phyloP scores from a whole-genome alignment of 2,797 vertebrate species.

The Sebastes vulpes region DNA sequence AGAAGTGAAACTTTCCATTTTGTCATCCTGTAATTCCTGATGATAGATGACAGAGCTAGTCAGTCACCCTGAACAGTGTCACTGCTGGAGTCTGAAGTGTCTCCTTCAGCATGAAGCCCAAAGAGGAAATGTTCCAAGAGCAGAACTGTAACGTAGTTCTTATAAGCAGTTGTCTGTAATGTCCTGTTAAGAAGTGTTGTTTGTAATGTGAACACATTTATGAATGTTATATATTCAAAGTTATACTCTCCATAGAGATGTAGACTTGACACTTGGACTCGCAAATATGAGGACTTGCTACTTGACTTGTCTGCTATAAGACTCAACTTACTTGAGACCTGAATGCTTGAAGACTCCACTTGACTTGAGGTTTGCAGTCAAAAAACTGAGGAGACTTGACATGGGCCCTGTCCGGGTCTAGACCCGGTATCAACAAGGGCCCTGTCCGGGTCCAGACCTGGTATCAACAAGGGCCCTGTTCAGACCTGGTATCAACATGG shows the following conservation, averaged over 20 bases:
- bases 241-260: not conserved
- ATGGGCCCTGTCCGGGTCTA: not conserved
- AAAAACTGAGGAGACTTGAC: not conserved
- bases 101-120: slow-evolving; percentile 11
- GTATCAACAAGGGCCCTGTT: not conserved
- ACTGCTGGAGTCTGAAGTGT: slow-evolving; percentile 21
- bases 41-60: slow-evolving; percentile 65
- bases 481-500: not conserved
- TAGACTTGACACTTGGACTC: not conserved
- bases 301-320: not conserved
- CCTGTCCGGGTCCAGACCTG: too few relatives aligned
- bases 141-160: not conserved
- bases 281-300: not conserved
- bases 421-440: too few relatives aligned
- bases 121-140: slow-evolving; percentile 8
- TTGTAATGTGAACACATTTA: not conserved
- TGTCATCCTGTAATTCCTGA: slow-evolving; percentile 70
- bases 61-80: slow-evolving; percentile 38
- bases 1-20: slow-evolving; percentile 75
- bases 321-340: not conserved
- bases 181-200: not conserved
- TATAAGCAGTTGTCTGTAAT: not conserved
- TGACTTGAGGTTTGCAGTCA: not conserved
- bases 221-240: not conserved
- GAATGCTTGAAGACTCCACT: not conserved